Percentiles rank a stretch among this genome's conserved stretches.
Evolutionary conservation across 1,140 invertebrate species (phyloP).

Genomic region (Asbolus verrucosus): DNA sequence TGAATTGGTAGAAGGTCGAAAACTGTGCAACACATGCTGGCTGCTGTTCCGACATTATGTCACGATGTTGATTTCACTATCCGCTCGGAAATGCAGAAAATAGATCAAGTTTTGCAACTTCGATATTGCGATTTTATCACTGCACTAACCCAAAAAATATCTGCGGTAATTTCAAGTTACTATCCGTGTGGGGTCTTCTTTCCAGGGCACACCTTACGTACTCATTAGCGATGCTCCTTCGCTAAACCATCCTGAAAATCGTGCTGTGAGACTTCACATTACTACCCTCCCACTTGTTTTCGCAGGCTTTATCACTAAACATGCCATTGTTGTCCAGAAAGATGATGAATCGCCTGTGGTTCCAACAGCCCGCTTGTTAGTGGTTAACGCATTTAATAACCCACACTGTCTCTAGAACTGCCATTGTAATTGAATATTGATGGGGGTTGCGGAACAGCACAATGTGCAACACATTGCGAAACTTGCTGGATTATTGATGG

Average conservation of each 20-base stretch:
- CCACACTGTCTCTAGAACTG: slow-evolving; percentile 39
- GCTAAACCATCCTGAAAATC: slow-evolving; percentile 14
- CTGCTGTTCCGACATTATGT: neutral
- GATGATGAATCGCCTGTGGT: slow-evolving; percentile 41
- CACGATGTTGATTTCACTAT: neutral
- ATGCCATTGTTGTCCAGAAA: slow-evolving; percentile 39
- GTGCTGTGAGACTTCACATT: slow-evolving; percentile 21
- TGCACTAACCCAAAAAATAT: neutral
- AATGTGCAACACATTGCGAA: slow-evolving; percentile 23
- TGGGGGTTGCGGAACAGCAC: slow-evolving; percentile 19
- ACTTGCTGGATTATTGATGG: slow-evolving; percentile 14
- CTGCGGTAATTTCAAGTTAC: slow-evolving; percentile 6
- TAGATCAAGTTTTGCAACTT: too few species aligned
- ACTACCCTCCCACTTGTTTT: slow-evolving; percentile 32
- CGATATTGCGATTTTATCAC: slow-evolving; percentile 24
- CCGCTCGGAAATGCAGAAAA: neutral
- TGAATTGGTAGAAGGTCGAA: neutral
- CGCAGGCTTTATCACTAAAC: slow-evolving; percentile 37
- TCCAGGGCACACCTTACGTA: slow-evolving; percentile 10
- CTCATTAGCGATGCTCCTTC: slow-evolving; percentile 24
- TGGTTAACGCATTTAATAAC: slow-evolving; percentile 35
- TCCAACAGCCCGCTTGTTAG: slow-evolving; percentile 36
- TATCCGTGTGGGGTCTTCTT: neutral
- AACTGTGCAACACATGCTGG: slow-evolving; percentile 17
- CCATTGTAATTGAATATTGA: slow-evolving; percentile 38